phyloP scores from a whole-genome alignment of 1,140 invertebrate genomes.

The Hylaeus volcanicus region DNA sequence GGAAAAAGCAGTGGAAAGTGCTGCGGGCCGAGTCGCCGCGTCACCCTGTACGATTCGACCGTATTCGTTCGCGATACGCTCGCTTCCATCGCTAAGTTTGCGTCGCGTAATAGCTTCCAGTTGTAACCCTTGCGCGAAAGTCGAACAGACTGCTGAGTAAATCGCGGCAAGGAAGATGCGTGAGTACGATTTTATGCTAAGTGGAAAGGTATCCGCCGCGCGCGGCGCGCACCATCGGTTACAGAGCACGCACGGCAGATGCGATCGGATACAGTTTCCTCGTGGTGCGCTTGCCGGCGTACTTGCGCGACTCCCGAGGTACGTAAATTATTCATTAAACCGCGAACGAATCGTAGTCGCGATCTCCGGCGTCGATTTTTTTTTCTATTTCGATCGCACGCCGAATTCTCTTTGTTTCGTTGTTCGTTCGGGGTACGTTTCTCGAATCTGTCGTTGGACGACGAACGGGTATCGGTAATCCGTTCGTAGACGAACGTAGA shows the following conservation, averaged over 20 bases:
- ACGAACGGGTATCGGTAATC: too few species aligned
- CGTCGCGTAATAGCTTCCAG: conserved; percentile 23
- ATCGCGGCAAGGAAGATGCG: conserved; percentile 31
- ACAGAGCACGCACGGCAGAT: conserved; percentile 44
- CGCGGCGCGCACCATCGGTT: not conserved
- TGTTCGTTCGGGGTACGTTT: too few species aligned
- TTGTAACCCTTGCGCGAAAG: conserved; percentile 26
- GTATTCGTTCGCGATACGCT: not conserved
- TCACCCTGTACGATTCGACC: not conserved
- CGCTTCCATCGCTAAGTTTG: too few species aligned
- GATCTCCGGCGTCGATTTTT: conserved; percentile 27
- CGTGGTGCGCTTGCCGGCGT: conserved; percentile 20
- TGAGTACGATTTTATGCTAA: conserved; percentile 51
- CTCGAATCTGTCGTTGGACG: too few species aligned
- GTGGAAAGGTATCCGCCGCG: conserved; percentile 38
- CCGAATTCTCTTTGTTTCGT: too few species aligned
- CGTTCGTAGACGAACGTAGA: too few species aligned
- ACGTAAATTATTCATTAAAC: conserved; percentile 63
- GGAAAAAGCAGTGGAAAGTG: too few species aligned
- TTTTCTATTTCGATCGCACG: too few species aligned
- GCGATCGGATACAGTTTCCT: conserved; percentile 51
- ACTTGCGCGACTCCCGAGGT: conserved; percentile 41
- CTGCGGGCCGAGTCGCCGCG: too few species aligned
- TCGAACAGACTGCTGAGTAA: conserved; percentile 28
- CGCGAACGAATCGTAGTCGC: conserved; percentile 35